Evolutionary conservation across 2,797 vertebrate species (phyloP).

Genomic region (Danio tinwini): DNA sequence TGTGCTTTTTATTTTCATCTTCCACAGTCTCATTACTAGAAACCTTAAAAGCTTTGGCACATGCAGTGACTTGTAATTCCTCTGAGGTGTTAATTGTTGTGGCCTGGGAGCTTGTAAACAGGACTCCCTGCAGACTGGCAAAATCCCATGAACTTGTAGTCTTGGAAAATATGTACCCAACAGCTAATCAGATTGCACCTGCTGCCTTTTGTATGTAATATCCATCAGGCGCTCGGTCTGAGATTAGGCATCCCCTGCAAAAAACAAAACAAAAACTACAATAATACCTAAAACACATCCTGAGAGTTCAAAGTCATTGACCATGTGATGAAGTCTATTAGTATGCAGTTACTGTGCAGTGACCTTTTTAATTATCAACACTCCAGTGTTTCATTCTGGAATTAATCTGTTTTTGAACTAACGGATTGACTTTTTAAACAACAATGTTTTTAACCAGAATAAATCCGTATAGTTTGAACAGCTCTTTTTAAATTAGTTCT

Average conservation of each 20-base stretch:
- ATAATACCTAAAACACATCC: too few species aligned
- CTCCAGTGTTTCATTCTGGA: too few species aligned
- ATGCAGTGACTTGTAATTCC: neutral
- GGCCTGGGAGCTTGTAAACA: conserved; percentile 1
- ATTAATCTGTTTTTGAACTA: too few species aligned
- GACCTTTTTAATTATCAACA: too few species aligned
- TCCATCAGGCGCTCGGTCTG: neutral
- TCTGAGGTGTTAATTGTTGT: conserved; percentile 7
- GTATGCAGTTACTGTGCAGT: too few species aligned
- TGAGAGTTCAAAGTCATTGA: too few species aligned
- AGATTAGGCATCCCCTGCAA: neutral
- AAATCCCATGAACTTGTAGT: neutral
- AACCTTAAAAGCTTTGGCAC: neutral
- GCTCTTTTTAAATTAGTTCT: too few species aligned
- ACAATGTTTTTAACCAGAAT: too few species aligned
- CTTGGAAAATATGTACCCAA: neutral
- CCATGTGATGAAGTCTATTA: too few species aligned
- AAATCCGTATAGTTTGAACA: too few species aligned
- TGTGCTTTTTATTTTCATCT: neutral
- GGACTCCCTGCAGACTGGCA: neutral
- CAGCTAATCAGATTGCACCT: neutral
- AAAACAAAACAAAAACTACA: neutral
- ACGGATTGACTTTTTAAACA: too few species aligned
- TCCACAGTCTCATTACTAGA: neutral
- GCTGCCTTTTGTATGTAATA: neutral